These are phyloP conservation scores for Thymelicus sylvestris DNA, from an alignment of 2,888 invertebrate genomes.

Conservation along the genomic window DNA sequence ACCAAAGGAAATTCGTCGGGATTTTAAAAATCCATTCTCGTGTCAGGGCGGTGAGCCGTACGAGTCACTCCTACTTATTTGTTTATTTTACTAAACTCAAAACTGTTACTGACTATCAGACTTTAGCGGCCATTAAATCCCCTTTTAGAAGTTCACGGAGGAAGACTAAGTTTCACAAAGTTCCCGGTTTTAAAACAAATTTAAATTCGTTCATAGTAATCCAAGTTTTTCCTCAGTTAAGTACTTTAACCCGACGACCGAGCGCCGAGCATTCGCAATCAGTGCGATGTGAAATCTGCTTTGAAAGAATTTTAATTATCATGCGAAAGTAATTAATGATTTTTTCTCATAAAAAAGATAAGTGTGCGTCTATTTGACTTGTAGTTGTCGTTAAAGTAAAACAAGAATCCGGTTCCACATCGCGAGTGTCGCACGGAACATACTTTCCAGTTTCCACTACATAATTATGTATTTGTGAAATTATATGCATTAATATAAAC, in stretches of 20 bases:
- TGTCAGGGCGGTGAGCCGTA: not conserved
- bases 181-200: conserved; percentile 37
- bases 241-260: conserved; percentile 32
- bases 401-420: conserved; percentile 34
- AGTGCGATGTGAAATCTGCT: conserved; percentile 34
- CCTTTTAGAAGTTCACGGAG: conserved; percentile 37
- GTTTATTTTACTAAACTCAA: conserved; percentile 15
- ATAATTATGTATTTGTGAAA: conserved; percentile 40
- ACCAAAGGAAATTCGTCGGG: too few species aligned
- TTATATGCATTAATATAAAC: conserved; percentile 30
- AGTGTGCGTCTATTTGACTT: conserved; percentile 15
- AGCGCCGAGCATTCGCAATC: conserved; percentile 31
- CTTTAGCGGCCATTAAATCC: conserved; percentile 37
- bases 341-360: conserved; percentile 17
- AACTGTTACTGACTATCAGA: conserved; percentile 35
- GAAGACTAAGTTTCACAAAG: conserved; percentile 36
- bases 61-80: not conserved
- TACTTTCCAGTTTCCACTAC: too few species aligned
- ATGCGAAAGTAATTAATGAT: conserved; percentile 32
- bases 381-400: conserved; percentile 24
- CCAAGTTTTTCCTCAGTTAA: conserved; percentile 37
- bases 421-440: not conserved
- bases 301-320: conserved; percentile 36
- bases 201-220: conserved; percentile 39
- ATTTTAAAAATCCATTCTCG: not conserved